Base-by-base conservation (phyloP, 2,888 invertebrate genomes). In the Caenorhabditis sp. region DNA sequence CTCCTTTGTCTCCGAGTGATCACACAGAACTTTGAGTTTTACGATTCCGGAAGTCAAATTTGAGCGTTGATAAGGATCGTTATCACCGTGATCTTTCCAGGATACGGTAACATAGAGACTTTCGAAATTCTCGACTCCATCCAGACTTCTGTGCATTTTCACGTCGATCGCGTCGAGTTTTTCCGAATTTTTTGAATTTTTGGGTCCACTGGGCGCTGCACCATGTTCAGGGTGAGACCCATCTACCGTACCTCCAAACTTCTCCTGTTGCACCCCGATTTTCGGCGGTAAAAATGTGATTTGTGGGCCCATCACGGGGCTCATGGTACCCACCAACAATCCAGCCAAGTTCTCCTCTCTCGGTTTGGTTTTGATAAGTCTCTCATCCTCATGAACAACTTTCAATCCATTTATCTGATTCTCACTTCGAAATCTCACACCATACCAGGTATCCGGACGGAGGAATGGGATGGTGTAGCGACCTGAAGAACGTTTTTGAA, bases 401-500 rank as follows among this genome's bases (percentile, higher is more conserved):
- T 47, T 61, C 20, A 47, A 53, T 3, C 79, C 80, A 15, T 84
- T 64, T 3, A 84, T 77, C 53, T 58, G 37, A 40, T 86, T 85
- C 37, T 87, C 87, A 62, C 84, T 82, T 53, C 79, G 62, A 62
- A 84, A 88, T 9, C 79, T 47, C 20, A 91, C 79, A 0, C 91
- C 91, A 44, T 91, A 91, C 88, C 88, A 90, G 18, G 83, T 83
- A 56, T 87, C 87, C 0, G 91, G 91, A 28, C 85, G 85, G 26
- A 91, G 84, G 65, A 89, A 91, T 56, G 89, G 89, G 55, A 91
- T 87, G 3, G 90, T 91, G 79, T 91, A 91, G 15, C 89, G 82
- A 8, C 90, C 90, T 89, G 76, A 26, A 64, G 28, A 32, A 18
- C 6, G 11, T 37, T 37, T 51, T 24, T 60, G 22, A 50, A 64